Conservation (phyloP, 2,113 vertebrate species). For the Pollachius pollachius region DNA sequence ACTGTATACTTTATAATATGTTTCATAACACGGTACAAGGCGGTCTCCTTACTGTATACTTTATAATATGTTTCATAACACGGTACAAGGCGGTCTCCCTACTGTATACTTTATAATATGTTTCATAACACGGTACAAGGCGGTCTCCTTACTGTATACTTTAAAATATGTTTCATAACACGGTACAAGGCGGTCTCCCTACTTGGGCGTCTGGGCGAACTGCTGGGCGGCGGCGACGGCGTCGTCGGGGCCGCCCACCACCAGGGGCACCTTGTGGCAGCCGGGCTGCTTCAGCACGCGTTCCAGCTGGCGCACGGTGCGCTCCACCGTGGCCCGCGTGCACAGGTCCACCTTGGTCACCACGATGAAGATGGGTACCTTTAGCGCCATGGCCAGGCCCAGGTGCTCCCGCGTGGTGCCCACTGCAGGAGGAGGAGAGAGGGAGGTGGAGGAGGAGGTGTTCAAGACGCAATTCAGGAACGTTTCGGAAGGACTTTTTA, state of each 20-base stretch:
- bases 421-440: constrained; percentile 64
- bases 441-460: not conserved
- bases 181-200: constrained; percentile 1
- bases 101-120: too few relatives aligned
- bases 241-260: constrained; percentile 85
- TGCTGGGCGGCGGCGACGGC: constrained; percentile 95
- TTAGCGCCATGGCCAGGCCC: constrained; percentile 93
- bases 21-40: too few relatives aligned
- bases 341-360: constrained; percentile 97
- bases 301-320: constrained; percentile 93
- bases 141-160: too few relatives aligned
- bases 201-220: constrained; percentile 95
- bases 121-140: too few relatives aligned
- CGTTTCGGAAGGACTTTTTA: too few relatives aligned
- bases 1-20: too few relatives aligned
- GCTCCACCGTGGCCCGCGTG: constrained; percentile 86
- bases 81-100: too few relatives aligned
- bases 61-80: too few relatives aligned
- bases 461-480: too few relatives aligned
- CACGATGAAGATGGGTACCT: constrained; percentile 97
- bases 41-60: too few relatives aligned
- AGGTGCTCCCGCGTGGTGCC: constrained; percentile 95
- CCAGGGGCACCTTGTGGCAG: constrained; percentile 94
- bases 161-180: too few relatives aligned
- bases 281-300: constrained; percentile 94